Evolutionary conservation across 2,888 invertebrate species (phyloP), one percentile per base, ranked within the genome.

Genomic region (Leuctra nigra): DNA sequence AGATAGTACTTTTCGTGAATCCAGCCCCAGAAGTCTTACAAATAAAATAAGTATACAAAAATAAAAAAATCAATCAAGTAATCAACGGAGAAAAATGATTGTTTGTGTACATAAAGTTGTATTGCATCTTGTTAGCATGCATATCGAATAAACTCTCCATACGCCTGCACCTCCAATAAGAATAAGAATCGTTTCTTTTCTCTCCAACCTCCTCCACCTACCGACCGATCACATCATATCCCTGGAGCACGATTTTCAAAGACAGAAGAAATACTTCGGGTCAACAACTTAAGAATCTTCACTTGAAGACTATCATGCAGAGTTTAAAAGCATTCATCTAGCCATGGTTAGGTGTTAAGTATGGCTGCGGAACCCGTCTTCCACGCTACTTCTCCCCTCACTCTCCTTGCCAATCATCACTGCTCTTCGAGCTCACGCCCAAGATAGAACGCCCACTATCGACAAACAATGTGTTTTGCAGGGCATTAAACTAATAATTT

Each of bases 401-500:
- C 41, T n/a, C 38, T 4, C 38, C 38, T 20, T 14, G 48, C 48
- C 48, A 14, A 29, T 48, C 48, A 14, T 11, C 24, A 4, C 16
- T 25, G 29, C 35, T 16, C 50, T n/a, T n/a, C n/a, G n/a, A n/a
- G n/a, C n/a, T n/a, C 1, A 9, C 33, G 29, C 50, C 50, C 7
- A 23, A 44, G 44, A 23, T 35, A 9, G 35, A 33, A 29, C 50
- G 33, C 50, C 33, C 50, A 29, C 50, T 18, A 50, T 50, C 25
- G 24, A 16, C 50, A 50, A 50, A 50, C 50, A 50, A 50, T 50
- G 35, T 50, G 50, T 35, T 50, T 50, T 50, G 50, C 33, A 50
- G 50, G 50, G 18, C 50, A 35, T 50, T 50, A 50, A 33, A 35
- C 50, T 22, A 50, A 50, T 33, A 33, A 50, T 50, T 47, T 44